Base-by-base conservation (phyloP, 2,113 vertebrate species). In the Muscicapa adusta region DNA sequence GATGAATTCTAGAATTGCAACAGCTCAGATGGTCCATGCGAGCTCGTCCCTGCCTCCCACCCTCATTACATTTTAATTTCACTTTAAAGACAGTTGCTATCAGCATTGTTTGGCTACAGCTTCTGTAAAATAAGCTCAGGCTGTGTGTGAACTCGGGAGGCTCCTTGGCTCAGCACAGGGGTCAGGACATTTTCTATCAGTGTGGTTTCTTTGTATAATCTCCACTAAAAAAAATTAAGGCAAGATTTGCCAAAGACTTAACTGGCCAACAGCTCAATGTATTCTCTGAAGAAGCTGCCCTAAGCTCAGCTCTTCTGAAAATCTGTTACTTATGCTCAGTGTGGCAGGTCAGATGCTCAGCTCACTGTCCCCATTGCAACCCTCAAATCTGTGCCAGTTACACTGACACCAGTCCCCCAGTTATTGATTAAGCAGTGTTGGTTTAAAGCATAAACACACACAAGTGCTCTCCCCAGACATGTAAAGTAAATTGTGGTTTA, bases 21-120 rank as follows among this genome's bases (percentile, higher is more conserved):
- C 93, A 94, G 94, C 91, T 97, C 94, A 94, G 91, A 94, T 92
- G 95, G 91, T 73, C 95, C 77, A 0, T 8, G 53, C 66, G 38
- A 47, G 75, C 82, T 85, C 26, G 13, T 84, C 85, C 73, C 95
- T 95, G 85, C 94, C 94, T 96, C 90, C 95, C 90, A 91, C 67
- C 71, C 93, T 92, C 93, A 94, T 92, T 96, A 91, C 65, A 88
- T 85, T 96, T 95, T 96, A 88, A 95, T 97, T 96, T 86, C 58
- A 76, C 83, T 88, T 94, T 95, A 85, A 94, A 96, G 91, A 79
- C 73, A 84, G 76, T 96, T 91, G 76, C 88, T 82, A 58, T 34
- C 90, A 91, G 85, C 85, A 61, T 87, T 85, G 79, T 85, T 91
- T 93, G 90, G 79, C 91, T 78, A 6, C 50, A 81, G 91, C 87